Base-by-base conservation (phyloP, 23 tunicate genomes). In the Styela clava region DNA sequence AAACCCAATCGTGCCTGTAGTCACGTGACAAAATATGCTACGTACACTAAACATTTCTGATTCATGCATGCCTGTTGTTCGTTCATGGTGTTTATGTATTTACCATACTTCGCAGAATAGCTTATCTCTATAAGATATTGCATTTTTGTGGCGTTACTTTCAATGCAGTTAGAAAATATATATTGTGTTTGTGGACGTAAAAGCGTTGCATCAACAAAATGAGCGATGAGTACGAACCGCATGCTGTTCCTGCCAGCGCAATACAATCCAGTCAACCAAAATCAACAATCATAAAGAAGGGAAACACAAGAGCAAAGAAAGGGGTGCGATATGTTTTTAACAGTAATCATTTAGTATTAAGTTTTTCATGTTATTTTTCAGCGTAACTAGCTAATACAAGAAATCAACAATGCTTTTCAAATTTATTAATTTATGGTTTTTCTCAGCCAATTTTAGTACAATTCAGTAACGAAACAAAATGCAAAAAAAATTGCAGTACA, bases 241-340 rank as follows among this genome's bases (percentile, higher is more conserved):
- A 85, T 85, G 97, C 89, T 22, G 69, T 91, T 34, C 97, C 97
- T 35, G 97, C 97, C 33, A 91, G 97, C 78, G 78, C 90, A 19
- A 69, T 91, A 24, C 97, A 85, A 68, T 82, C 90, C 22, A 85
- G 86, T 61, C 83, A 83, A 9, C 86, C 94, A 56, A 91, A 91
- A 69, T 91, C 97, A 32, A 91, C 90, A 24, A 91, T 91, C 62
- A 85, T 85, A 12, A 91, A 85, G 78, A 69, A 73, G 35, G 35
- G 65, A 76, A 91, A 89, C 61, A 51, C 78, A 16, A 76, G 85
- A 68, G 71, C 89, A 0, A 89, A 84, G 69, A 89, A 89, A 74
- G 95, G 95, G 79, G 95, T 79, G 71, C 56, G 69, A 74, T 19
- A 16, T 26, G 24, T 7, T 35, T 70, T 21, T 78, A 27, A 78